phyloP scores from a whole-genome alignment of 1,140 invertebrate genomes.

The Hypothenemus hampei region DNA sequence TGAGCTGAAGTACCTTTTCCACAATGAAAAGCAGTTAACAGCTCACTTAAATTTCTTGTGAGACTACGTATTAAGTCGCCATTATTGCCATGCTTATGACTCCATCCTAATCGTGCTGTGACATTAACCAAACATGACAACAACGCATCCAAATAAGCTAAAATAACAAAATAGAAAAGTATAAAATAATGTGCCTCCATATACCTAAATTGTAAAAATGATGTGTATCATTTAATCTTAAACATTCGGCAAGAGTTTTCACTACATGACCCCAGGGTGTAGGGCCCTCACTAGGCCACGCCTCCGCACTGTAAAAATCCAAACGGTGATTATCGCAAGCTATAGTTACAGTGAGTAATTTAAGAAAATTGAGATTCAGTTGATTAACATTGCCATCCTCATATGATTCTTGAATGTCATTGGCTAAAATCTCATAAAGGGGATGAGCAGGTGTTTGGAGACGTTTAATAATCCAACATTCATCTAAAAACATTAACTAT shows the following conservation, averaged over 20 bases:
- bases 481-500: slow-evolving; percentile 13
- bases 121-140: slow-evolving; percentile 50
- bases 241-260: slow-evolving; percentile 39
- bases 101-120: slow-evolving; percentile 49
- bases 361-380: slow-evolving; percentile 37
- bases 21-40: slow-evolving; percentile 52
- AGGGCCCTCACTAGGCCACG: no score
- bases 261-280: slow-evolving; percentile 39
- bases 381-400: slow-evolving; percentile 31
- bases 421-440: slow-evolving; percentile 32
- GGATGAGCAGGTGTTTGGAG: slow-evolving; percentile 37
- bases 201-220: slow-evolving; percentile 55
- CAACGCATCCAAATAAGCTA: slow-evolving; percentile 51
- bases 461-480: slow-evolving; percentile 36
- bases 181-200: not conserved
- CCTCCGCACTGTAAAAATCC: slow-evolving; percentile 24
- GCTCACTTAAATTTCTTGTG: slow-evolving; percentile 44
- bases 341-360: slow-evolving; percentile 37
- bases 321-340: slow-evolving; percentile 37
- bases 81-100: slow-evolving; percentile 40
- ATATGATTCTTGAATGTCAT: slow-evolving; percentile 18
- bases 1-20: slow-evolving; percentile 45
- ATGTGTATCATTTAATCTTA: slow-evolving; percentile 43
- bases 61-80: slow-evolving; percentile 33
- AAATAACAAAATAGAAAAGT: slow-evolving; percentile 10